Base-by-base conservation (phyloP, 2,113 vertebrate species). In the Galbula dea region DNA sequence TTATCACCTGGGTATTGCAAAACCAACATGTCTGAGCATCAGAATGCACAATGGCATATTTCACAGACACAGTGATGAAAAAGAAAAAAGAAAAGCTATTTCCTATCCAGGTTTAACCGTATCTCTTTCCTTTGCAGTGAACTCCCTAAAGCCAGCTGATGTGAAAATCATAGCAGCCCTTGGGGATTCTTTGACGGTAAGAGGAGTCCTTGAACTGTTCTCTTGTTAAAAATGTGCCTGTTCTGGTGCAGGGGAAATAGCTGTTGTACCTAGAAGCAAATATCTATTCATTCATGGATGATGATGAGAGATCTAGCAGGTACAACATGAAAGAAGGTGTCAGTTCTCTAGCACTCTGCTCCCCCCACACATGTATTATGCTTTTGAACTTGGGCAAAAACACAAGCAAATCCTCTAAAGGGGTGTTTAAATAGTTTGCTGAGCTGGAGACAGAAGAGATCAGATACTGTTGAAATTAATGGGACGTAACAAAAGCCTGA, bases 131-230 rank as follows among this genome's bases (percentile, higher is more conserved):
- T 80, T 95, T 98, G 29, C 91, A 99, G 99, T 99, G 89, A 98
- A 99, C 85, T 88, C 94, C 48, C 97, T 99, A 90, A 98, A 97
- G 94, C 99, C 99, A 49, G 98, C 97, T 81, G 99, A 99, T 63
- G 94, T 99, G 83, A 98, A 96, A 87, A 95, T 99, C 55, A 97
- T 99, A 94, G 99, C 98, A 57, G 98, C 99, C 23, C 85, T 99
- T 22, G 99, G 99, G 36, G 99, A 99, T 93, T 99, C 99, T 67
- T 66, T 99, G 49, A 99, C 99, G 8, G 99, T 99, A 96, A 98
- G 97, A 76, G 88, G 41, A 49, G 30, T 73, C 54, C 32, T 93
- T 96, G 9, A 34, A 86, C 65, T 84, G 20, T 82, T 88, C 80
- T 66, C 27, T 65, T 72, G 34, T 37, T 89, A 63, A 79, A 94